Conservation (phyloP, 2,888 invertebrate species). For the Agrilus cyanescens region DNA sequence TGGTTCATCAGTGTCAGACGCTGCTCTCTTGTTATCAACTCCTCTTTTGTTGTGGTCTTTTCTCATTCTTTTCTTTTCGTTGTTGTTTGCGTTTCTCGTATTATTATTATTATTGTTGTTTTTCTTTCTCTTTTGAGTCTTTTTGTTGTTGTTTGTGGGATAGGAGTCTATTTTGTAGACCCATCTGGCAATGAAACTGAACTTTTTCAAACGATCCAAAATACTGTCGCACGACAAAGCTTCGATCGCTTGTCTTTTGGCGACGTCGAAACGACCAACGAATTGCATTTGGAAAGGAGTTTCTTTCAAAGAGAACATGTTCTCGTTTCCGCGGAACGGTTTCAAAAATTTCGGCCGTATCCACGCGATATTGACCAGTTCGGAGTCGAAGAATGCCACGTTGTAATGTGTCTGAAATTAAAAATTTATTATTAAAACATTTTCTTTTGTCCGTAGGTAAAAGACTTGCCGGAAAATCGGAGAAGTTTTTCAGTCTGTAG, state of each 20-base stretch:
- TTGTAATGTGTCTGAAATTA: constrained; percentile 41
- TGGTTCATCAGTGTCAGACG: too few species aligned
- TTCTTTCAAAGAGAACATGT: constrained; percentile 21
- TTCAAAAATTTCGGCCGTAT: constrained; percentile 32
- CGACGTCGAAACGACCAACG: constrained; percentile 29
- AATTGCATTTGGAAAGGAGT: constrained; percentile 29
- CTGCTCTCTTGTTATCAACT: too few species aligned
- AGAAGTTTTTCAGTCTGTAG: constrained; percentile 44
- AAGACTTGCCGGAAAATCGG: constrained; percentile 42
- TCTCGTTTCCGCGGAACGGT: constrained; percentile 25
- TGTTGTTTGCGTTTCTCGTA: too few species aligned
- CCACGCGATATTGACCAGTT: constrained; percentile 39
- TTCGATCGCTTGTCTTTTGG: constrained; percentile 35
- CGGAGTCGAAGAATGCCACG: constrained; percentile 41
- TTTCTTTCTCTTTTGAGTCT: neutral
- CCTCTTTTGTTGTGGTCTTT: too few species aligned
- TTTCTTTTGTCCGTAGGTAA: too few species aligned
- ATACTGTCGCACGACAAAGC: constrained; percentile 30
- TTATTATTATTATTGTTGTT: neutral
- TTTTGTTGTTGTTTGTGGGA: neutral
- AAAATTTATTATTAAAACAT: too few species aligned
- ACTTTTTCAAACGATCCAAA: constrained; percentile 33
- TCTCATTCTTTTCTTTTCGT: too few species aligned
- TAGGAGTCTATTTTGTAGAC: constrained; percentile 29
- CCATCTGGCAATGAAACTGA: constrained; percentile 38